Evolutionary conservation across 1,140 invertebrate species (phyloP).

Genomic region (Dinoponera quadriceps): DNA sequence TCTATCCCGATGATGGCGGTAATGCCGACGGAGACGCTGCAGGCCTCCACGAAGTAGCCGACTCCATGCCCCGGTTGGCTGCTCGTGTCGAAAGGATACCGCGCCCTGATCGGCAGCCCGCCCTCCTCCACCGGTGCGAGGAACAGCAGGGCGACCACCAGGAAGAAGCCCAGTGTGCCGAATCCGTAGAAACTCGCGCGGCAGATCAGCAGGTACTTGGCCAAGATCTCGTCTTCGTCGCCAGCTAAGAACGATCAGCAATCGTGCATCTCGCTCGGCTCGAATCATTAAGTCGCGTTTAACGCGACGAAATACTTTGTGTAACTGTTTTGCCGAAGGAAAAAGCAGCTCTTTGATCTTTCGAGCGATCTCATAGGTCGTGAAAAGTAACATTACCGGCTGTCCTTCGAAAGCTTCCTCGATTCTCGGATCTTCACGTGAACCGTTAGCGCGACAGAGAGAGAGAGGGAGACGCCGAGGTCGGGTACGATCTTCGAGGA

Average conservation of each 20-base stretch:
- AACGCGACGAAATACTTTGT: no score
- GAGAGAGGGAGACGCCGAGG: no score
- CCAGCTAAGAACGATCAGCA: slow-evolving; percentile 14
- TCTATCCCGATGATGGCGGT: slow-evolving; percentile 71
- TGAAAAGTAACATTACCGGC: no score
- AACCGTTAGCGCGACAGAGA: no score
- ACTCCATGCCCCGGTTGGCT: slow-evolving; percentile 58
- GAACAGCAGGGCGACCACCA: slow-evolving; percentile 69
- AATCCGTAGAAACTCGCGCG: slow-evolving; percentile 64
- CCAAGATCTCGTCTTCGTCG: slow-evolving; percentile 17
- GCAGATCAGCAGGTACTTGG: slow-evolving; percentile 52
- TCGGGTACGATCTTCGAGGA: not conserved
- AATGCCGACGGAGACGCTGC: slow-evolving; percentile 54
- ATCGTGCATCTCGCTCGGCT: no score
- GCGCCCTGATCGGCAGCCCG: slow-evolving; percentile 68
- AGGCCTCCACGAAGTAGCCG: slow-evolving; percentile 64
- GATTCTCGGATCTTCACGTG: no score
- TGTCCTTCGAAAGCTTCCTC: no score
- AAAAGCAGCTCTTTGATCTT: no score
- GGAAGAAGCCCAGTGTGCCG: slow-evolving; percentile 28
- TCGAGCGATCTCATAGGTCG: no score
- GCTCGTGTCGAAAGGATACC: slow-evolving; percentile 73
- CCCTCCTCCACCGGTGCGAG: slow-evolving; percentile 67
- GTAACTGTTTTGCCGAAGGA: no score
- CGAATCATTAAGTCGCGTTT: not conserved